Evolutionary conservation across 1,140 invertebrate species (phyloP), one percentile per base, ranked within the genome.

Genomic region (Drosophila takahashii): DNA sequence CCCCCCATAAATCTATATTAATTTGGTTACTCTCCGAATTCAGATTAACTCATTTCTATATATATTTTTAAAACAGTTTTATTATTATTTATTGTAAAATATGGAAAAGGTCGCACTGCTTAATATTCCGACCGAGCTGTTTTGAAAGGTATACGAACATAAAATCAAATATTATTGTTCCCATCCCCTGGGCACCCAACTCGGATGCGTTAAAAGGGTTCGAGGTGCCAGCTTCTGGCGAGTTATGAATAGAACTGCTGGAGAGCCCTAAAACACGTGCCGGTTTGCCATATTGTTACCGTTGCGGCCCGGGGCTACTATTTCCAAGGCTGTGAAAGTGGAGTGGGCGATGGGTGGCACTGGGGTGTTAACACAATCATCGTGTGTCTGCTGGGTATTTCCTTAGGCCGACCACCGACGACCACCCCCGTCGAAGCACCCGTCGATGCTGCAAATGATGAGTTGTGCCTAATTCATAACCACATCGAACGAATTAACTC

Each of bases 381-480:
- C 81, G 59, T 81, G 74, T 81, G 79, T 86, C 73, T 81, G 78
- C 66, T 85, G 58, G 64, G 57, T 54, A 56, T 67, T 81, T 56
- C 58, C 52, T 26, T 18, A 45, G 60, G 37, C 54, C 52, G 39
- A 61, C 27, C 27, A 6, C 65, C 66, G 29, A 42, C 54, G 51
- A 51, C 69, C 79, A 59, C 60, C 75, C 74, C 44, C 42, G 16
- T 29, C 10, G 52, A 27, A 37, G 37, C 58, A 47, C 39, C 41
- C 70, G 47, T 32, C 77, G 64, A 81, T 78, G 76, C 87, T 90
- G 86, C 86, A 90, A 90, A 90, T 90, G 86, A 90, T 90, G 86
- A 79, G 71, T 79, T 90, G 86, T 86, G 87, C 80, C 81, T 79
- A 90, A 90, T 90, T 90, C 87, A 90, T 90, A 90, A 90, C 87